Conservation (phyloP, 2,797 vertebrate genomes). For the Basileuterus tristriatus region DNA sequence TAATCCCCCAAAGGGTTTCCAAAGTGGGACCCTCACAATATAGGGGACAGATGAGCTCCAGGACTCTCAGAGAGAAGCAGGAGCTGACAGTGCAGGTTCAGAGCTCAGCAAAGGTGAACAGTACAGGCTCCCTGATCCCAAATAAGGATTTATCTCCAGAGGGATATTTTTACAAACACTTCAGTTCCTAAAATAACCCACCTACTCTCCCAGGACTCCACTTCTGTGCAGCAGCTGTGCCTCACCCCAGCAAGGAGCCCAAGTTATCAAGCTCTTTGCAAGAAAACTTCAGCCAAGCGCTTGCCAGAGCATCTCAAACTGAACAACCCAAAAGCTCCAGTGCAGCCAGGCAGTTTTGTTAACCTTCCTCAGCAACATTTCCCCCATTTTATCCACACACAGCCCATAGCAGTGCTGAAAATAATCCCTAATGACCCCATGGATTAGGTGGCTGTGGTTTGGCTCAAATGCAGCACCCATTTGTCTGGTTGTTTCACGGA, state of each 20-base stretch:
- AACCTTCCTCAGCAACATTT: not conserved
- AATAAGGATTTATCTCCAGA: not conserved
- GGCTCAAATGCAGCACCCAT: accelerated
- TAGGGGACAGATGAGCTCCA: accelerated
- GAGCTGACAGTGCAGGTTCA: not conserved
- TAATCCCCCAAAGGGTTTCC: accelerated
- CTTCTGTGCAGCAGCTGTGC: not conserved
- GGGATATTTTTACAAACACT: not conserved
- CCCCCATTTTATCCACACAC: not conserved
- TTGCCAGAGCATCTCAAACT: not conserved
- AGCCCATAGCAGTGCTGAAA: not conserved
- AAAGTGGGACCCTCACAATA: accelerated
- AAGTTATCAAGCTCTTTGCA: not conserved
- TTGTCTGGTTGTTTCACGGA: accelerated
- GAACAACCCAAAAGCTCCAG: not conserved
- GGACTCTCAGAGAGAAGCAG: not conserved
- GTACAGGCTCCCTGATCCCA: not conserved
- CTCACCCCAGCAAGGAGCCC: not conserved
- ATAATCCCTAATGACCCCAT: accelerated
- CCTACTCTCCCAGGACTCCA: not conserved
- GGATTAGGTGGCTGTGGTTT: not conserved
- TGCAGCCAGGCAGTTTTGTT: not conserved
- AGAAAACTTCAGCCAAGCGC: not conserved
- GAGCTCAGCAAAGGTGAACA: not conserved
- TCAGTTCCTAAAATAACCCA: not conserved